phyloP scores from a whole-genome alignment of 2,113 vertebrate species.

The Grallaria varia region DNA sequence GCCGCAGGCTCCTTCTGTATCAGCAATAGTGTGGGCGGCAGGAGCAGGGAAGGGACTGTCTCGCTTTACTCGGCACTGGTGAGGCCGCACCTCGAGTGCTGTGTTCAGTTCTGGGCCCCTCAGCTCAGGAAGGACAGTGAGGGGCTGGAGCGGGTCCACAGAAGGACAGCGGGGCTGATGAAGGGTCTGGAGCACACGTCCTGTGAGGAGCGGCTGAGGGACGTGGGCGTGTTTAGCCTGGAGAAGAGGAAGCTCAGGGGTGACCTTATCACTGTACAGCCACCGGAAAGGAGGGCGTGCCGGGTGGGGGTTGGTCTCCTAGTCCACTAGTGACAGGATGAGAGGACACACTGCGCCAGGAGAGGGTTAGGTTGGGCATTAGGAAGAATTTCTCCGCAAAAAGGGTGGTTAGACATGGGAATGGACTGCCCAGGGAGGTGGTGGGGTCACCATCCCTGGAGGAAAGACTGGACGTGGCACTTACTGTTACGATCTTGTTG shows the following conservation, averaged over 20 bases:
- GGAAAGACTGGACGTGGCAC: neutral
- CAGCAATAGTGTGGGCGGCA: accelerated
- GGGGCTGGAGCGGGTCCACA: neutral
- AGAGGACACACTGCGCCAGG: no score
- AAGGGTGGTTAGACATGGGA: neutral
- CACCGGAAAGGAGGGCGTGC: neutral
- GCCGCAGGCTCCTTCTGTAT: neutral
- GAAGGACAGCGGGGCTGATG: accelerated
- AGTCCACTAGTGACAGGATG: neutral
- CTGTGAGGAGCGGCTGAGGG: neutral
- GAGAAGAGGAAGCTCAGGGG: neutral
- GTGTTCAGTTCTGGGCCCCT: neutral
- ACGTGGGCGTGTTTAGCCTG: neutral
- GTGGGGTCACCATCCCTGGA: neutral
- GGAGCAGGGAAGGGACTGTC: neutral
- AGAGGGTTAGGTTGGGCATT: neutral
- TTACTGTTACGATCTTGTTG: neutral
- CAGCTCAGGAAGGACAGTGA: accelerated
- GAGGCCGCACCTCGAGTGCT: neutral
- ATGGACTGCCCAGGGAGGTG: neutral
- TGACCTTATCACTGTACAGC: accelerated
- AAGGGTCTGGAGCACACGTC: neutral
- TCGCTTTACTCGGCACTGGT: accelerated
- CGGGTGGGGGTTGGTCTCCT: neutral
- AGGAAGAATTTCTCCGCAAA: neutral